Evolutionary conservation across 2,113 vertebrate genomes (phyloP).

Genomic region (Opisthocomus hoazin): DNA sequence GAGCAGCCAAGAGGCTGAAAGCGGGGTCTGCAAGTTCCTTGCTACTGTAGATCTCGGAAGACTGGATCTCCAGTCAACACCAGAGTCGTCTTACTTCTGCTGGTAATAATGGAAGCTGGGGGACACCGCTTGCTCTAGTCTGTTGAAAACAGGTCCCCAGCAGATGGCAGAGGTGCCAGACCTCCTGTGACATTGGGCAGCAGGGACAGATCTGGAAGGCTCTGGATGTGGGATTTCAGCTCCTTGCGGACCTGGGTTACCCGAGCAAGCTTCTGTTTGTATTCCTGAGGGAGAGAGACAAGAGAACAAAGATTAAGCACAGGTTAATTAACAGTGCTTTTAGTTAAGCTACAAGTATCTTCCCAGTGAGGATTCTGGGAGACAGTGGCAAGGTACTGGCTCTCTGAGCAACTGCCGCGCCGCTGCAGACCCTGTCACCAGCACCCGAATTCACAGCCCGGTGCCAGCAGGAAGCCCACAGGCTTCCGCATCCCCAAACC

Average conservation of each 20-base stretch:
- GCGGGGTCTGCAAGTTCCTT: constrained; percentile 38
- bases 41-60: constrained; percentile 3
- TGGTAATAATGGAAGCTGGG: constrained; percentile 55
- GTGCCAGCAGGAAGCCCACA: background rate
- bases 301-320: background rate
- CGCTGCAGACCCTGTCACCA: background rate
- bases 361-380: background rate
- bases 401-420: background rate
- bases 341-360: background rate
- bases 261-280: constrained; percentile 95
- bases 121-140: constrained; percentile 75
- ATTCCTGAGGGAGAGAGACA: constrained; percentile 80
- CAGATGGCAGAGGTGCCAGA: constrained; percentile 92
- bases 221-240: constrained; percentile 98
- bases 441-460: background rate
- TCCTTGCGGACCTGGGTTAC: constrained; percentile 98
- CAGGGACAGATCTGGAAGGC: constrained; percentile 93
- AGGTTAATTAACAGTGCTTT: background rate
- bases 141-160: constrained; percentile 97
- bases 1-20: constrained; percentile 19
- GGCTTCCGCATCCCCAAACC: background rate
- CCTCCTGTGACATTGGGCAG: constrained; percentile 95
- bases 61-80: constrained; percentile 48
- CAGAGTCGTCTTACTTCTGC: constrained; percentile 57
- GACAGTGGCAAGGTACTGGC: background rate